Percentiles rank a stretch among this genome's conserved stretches.
Evolutionary conservation across 2,797 vertebrate species (phyloP).

Genomic region (Chaetodon trifasciatus): DNA sequence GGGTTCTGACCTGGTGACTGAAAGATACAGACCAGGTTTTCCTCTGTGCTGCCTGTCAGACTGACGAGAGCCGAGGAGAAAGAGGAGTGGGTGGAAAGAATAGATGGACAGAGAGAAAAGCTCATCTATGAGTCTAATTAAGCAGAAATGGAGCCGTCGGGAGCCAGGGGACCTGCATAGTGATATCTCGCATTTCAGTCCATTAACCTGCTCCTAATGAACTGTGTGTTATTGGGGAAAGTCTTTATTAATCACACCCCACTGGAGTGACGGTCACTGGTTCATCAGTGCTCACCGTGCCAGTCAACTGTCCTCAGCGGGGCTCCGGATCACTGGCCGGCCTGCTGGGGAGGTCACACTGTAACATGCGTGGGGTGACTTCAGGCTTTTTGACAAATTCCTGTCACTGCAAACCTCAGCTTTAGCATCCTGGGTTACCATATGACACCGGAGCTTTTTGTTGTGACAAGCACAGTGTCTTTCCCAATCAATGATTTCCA

Average conservation of each 20-base stretch:
- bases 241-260: slow-evolving; percentile 68
- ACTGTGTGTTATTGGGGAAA: slow-evolving; percentile 66
- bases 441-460: background rate
- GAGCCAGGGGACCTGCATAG: slow-evolving; percentile 47
- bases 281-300: slow-evolving; percentile 19
- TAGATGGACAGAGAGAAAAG: slow-evolving; percentile 25
- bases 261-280: slow-evolving; percentile 58
- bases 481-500: slow-evolving; percentile 53
- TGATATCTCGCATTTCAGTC: slow-evolving; percentile 60
- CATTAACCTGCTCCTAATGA: slow-evolving; percentile 76
- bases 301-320: slow-evolving; percentile 51
- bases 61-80: slow-evolving; percentile 1
- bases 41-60: slow-evolving; percentile 11
- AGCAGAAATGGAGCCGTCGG: slow-evolving; percentile 55
- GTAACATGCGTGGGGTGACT: slow-evolving; percentile 14
- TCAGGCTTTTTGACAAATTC: background rate
- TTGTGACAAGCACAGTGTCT: slow-evolving; percentile 35
- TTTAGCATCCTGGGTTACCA: slow-evolving; percentile 7
- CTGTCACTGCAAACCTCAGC: background rate
- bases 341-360: slow-evolving; percentile 31
- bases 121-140: slow-evolving; percentile 69
- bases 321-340: slow-evolving; percentile 25
- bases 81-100: background rate
- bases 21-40: background rate
- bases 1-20: slow-evolving; percentile 29